Percentiles rank a stretch among this genome's conserved stretches.
phyloP scores from a whole-genome alignment of 2,888 invertebrate genomes.

The Torymus tubicola region DNA sequence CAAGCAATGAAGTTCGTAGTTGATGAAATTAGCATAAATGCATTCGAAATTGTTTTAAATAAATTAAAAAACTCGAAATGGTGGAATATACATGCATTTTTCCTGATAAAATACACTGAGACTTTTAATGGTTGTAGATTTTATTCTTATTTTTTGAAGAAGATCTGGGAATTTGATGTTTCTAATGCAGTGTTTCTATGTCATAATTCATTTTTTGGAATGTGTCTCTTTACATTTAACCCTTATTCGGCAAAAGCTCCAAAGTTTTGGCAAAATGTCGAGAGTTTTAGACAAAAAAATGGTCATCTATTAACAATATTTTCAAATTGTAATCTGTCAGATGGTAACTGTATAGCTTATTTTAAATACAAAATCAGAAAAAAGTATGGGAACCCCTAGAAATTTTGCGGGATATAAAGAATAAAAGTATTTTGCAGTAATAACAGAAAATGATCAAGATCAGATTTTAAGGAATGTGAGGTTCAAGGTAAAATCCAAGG shows the following conservation, averaged over 20 bases:
- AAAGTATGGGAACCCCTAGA: too few relatives aligned
- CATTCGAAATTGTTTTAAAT: neutral
- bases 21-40: neutral
- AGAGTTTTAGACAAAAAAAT: neutral
- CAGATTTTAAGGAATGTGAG: too few relatives aligned
- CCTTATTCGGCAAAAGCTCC: constrained; percentile 6
- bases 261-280: constrained; percentile 15
- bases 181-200: constrained; percentile 22
- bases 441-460: too few relatives aligned
- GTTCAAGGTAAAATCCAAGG: too few relatives aligned
- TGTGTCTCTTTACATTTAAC: constrained; percentile 16
- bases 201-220: neutral
- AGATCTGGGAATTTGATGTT: constrained; percentile 14
- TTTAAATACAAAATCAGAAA: too few relatives aligned
- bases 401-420: too few relatives aligned
- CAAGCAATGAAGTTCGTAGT: constrained; percentile 3
- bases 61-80: constrained; percentile 16
- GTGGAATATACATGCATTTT: constrained; percentile 8
- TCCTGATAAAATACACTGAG: neutral
- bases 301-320: constrained; percentile 15
- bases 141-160: neutral
- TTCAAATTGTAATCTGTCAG: neutral
- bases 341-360: neutral
- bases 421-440: too few relatives aligned
- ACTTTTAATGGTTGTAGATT: constrained; percentile 10